Conservation (phyloP, 2,113 vertebrate species). For the Prochilodus magdalenae region DNA sequence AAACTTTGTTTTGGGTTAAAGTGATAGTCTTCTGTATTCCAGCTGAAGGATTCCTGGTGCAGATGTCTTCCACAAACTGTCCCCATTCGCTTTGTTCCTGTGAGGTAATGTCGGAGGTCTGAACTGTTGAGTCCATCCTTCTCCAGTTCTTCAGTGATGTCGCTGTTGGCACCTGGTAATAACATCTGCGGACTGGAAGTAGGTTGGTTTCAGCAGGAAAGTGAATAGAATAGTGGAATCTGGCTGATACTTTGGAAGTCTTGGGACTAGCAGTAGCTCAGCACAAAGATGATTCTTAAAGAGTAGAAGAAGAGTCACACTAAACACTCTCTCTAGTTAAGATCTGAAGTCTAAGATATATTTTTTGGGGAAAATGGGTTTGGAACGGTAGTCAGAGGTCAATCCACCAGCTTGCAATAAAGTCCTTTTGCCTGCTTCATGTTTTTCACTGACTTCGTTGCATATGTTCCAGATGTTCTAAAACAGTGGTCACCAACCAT, state of each 20-base stretch:
- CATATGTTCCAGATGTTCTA: too few species aligned
- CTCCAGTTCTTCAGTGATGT: neutral
- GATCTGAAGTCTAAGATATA: too few species aligned
- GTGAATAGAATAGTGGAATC: neutral
- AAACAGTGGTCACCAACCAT: too few species aligned
- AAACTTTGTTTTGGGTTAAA: neutral
- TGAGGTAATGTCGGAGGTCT: too few species aligned
- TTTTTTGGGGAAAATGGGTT: too few species aligned
- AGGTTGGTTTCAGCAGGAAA: neutral
- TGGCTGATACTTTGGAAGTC: neutral
- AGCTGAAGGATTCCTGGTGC: neutral
- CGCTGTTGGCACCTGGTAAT: neutral
- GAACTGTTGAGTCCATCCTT: neutral
- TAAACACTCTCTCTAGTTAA: too few species aligned
- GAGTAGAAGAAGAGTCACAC: too few species aligned
- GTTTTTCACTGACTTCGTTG: too few species aligned
- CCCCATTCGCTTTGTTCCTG: neutral
- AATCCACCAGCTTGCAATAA: too few species aligned
- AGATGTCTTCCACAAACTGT: constrained; percentile 6
- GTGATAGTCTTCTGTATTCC: neutral
- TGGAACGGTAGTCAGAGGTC: too few species aligned
- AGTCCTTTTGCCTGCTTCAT: too few species aligned
- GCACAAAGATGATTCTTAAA: too few species aligned
- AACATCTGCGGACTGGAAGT: neutral
- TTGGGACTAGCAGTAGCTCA: neutral